These are phyloP conservation scores for Pyrocephalus nanus DNA, from an alignment of 2,797 vertebrate species.

Conservation along the genomic window DNA sequence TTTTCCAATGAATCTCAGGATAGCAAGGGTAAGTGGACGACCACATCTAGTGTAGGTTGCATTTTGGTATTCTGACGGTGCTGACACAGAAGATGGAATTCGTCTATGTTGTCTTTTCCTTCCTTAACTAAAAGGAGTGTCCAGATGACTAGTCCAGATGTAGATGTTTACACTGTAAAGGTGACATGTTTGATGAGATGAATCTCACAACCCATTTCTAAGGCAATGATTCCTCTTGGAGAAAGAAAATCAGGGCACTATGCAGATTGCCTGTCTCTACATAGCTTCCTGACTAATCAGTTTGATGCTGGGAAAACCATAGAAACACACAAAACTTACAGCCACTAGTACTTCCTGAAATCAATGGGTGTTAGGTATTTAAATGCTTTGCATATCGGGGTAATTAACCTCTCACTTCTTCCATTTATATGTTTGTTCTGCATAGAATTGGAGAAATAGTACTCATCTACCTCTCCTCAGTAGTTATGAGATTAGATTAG, in stretches of 20 bases:
- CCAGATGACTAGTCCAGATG: neutral
- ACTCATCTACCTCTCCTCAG: neutral
- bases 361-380: neutral
- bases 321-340: neutral
- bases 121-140: neutral
- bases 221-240: neutral
- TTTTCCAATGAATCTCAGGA: slow-evolving; percentile 30
- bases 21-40: slow-evolving; percentile 38
- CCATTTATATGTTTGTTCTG: neutral
- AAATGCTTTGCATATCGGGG: neutral
- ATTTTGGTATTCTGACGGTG: neutral
- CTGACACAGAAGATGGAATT: neutral
- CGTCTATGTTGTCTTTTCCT: neutral
- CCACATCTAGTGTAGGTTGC: neutral
- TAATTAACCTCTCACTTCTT: neutral
- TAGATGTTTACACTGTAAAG: neutral
- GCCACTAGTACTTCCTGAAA: neutral
- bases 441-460: neutral
- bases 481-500: neutral
- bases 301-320: neutral
- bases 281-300: neutral
- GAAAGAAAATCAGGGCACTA: neutral
- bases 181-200: neutral
- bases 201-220: neutral
- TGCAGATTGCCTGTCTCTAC: neutral